phyloP scores from a whole-genome alignment of 1,140 invertebrate genomes.

The Phenacoccus solenopsis region DNA sequence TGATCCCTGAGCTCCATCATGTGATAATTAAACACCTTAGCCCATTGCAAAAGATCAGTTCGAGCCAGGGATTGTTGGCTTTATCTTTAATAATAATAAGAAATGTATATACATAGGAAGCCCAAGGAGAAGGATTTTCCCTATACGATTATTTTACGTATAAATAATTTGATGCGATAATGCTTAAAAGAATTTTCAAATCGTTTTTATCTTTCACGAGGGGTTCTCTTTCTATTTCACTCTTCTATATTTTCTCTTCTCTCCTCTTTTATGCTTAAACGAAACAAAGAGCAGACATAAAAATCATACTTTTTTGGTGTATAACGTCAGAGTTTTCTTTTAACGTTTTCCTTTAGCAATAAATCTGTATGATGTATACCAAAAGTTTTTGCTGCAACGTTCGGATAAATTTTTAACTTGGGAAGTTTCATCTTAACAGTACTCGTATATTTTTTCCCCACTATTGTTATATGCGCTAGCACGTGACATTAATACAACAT shows the following conservation, averaged over 20 bases:
- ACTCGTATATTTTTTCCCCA: background rate
- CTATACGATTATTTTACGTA: conserved; percentile 3
- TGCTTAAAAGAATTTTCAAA: background rate
- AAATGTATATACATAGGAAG: background rate
- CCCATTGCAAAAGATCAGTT: background rate
- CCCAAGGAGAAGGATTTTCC: background rate
- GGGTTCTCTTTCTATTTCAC: background rate
- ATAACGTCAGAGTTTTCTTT: conserved; percentile 2
- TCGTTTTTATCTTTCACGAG: background rate
- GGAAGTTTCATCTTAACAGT: conserved; percentile 1
- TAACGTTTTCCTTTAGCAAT: background rate
- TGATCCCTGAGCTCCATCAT: background rate
- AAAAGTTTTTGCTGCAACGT: background rate
- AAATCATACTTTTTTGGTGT: conserved; percentile 1
- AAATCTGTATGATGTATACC: background rate
- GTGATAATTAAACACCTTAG: background rate
- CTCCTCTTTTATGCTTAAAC: background rate
- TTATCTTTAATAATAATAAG: background rate
- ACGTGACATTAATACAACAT: background rate
- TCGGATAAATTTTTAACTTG: background rate
- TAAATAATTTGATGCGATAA: background rate
- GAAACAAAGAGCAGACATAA: background rate
- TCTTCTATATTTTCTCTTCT: background rate
- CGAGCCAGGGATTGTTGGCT: background rate
- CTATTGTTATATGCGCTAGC: background rate